Percentiles rank a stretch among this genome's conserved stretches.
These are phyloP conservation scores for Orthonevra nobilis DNA, from an alignment of 2,888 invertebrate species.

Conservation along the genomic window DNA sequence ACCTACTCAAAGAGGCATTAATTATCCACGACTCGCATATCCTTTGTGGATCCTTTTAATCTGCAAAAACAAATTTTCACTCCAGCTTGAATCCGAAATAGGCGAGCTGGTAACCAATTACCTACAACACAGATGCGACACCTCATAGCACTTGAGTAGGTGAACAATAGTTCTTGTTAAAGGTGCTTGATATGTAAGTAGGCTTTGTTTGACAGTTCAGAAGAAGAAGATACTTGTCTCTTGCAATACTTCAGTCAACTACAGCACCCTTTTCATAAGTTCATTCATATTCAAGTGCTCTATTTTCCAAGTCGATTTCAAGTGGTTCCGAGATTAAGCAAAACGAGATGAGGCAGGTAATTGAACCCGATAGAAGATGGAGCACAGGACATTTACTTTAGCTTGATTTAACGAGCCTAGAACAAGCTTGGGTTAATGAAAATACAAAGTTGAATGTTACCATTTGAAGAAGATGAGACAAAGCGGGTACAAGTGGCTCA, in stretches of 20 bases:
- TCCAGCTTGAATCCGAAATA: no score
- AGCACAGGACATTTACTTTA: no score
- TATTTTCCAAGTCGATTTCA: background rate
- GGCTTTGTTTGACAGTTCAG: no score
- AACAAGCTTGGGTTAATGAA: no score
- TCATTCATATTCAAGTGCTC: conserved; percentile 32
- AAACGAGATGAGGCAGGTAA: no score
- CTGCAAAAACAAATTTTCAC: background rate
- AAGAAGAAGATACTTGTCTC: no score
- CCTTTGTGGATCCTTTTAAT: background rate
- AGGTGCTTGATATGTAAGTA: no score
- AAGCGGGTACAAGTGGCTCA: no score
- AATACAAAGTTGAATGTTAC: no score
- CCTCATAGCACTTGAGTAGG: background rate
- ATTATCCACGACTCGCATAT: conserved; percentile 9
- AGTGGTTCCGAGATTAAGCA: background rate
- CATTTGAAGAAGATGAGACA: no score
- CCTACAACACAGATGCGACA: background rate
- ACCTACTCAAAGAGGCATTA: conserved; percentile 13
- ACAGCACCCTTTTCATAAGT: background rate
- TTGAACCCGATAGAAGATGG: background rate
- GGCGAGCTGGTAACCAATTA: background rate
- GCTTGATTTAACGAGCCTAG: no score
- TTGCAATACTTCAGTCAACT: conserved; percentile 8
- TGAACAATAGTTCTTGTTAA: conserved; percentile 13